These are phyloP conservation scores for Phortica magna DNA, from an alignment of 2,888 invertebrate genomes.

Conservation along the genomic window DNA sequence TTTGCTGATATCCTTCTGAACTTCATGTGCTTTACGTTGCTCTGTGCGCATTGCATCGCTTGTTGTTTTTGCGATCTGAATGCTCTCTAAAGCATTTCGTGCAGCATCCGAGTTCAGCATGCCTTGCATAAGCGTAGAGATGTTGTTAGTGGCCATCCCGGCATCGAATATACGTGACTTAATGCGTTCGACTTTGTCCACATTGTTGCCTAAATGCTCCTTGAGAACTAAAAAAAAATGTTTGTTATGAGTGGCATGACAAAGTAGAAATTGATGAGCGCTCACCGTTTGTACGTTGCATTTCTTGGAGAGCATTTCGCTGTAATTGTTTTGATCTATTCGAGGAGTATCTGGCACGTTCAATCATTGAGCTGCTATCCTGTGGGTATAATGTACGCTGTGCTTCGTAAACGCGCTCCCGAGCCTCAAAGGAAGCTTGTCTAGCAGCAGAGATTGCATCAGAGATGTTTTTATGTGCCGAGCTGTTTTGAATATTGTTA, in stretches of 20 bases:
- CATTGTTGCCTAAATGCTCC: slow-evolving; percentile 67
- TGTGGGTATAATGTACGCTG: slow-evolving; percentile 75
- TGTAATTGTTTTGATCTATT: slow-evolving; percentile 80
- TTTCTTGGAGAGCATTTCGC: slow-evolving; percentile 79
- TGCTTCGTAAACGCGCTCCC: slow-evolving; percentile 76
- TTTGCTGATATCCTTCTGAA: slow-evolving; percentile 68
- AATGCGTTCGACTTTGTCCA: slow-evolving; percentile 75
- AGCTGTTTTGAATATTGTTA: slow-evolving; percentile 56
- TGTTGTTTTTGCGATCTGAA: slow-evolving; percentile 65
- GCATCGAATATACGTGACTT: slow-evolving; percentile 75
- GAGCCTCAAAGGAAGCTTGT: slow-evolving; percentile 76
- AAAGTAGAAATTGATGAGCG: background rate
- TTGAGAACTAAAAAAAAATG: slow-evolving; percentile 62
- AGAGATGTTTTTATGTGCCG: slow-evolving; percentile 84
- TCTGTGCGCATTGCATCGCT: slow-evolving; percentile 74
- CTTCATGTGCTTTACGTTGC: slow-evolving; percentile 56
- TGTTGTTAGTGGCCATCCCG: slow-evolving; percentile 76
- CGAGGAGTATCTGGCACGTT: slow-evolving; percentile 79
- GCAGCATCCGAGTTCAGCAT: slow-evolving; percentile 66
- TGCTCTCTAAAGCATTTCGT: slow-evolving; percentile 65
- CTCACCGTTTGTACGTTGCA: slow-evolving; percentile 78
- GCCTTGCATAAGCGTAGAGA: slow-evolving; percentile 69
- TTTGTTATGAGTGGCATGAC: background rate
- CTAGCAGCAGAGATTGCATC: slow-evolving; percentile 82
- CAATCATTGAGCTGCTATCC: slow-evolving; percentile 79